A percentile compares a stretch with the other conserved stretches of the same genome.
Conservation (phyloP, 2,113 vertebrate genomes). For the Aptenodytes patagonicus region DNA sequence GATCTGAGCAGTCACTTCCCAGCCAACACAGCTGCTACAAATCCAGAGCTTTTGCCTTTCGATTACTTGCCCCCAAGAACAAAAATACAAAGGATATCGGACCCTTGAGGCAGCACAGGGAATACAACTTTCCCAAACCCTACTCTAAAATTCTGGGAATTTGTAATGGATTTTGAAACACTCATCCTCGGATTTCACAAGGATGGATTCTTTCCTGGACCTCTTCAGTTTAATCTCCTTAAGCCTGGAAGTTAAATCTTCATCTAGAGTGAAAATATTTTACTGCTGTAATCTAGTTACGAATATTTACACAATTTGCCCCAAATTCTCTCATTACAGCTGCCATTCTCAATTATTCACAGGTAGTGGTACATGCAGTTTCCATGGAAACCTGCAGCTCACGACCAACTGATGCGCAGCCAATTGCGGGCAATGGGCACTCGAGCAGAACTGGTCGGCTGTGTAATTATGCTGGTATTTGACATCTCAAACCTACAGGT, state of each 20-base stretch:
- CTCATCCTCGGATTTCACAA: neutral
- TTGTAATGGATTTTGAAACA: conserved; percentile 22
- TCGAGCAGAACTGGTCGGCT: conserved; percentile 40
- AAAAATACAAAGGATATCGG: conserved; percentile 17
- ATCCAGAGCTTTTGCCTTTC: conserved; percentile 5
- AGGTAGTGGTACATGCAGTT: conserved; percentile 70
- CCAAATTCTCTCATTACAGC: conserved; percentile 67
- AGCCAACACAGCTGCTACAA: neutral
- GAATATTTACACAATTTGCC: conserved; percentile 66
- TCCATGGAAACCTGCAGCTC: conserved; percentile 72
- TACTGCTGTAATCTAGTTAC: conserved; percentile 64
- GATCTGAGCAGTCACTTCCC: neutral
- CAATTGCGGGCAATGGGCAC: conserved; percentile 34
- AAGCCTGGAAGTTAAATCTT: conserved; percentile 55
- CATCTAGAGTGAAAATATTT: conserved; percentile 64
- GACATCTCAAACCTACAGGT: conserved; percentile 9
- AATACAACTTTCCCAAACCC: conserved; percentile 11
- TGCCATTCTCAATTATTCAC: conserved; percentile 69
- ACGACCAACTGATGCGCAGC: conserved; percentile 14
- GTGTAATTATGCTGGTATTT: conserved; percentile 29
- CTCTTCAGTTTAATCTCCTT: conserved; percentile 64
- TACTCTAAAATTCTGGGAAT: conserved; percentile 27
- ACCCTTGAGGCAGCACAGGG: neutral
- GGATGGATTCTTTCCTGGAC: conserved; percentile 6
- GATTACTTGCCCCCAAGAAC: neutral